Evolutionary conservation across 2,113 vertebrate species (phyloP).

Genomic region (Solea solea): DNA sequence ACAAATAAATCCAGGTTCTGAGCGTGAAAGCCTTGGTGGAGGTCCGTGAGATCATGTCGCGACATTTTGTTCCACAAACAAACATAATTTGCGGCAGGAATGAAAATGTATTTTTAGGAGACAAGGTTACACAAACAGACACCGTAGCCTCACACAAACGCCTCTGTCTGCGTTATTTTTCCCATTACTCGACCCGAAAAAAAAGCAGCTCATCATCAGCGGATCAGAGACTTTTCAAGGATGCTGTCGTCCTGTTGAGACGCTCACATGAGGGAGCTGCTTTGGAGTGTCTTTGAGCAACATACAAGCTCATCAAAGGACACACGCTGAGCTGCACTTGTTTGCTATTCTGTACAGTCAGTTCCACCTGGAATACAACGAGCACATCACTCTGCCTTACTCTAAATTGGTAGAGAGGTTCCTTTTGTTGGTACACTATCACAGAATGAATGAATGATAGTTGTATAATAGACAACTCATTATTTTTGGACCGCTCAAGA

Average conservation of each 20-base stretch:
- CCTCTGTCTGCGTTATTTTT: neutral
- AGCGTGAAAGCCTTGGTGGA: too few relatives aligned
- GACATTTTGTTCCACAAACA: too few relatives aligned
- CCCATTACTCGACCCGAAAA: neutral
- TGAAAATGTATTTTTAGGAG: too few relatives aligned
- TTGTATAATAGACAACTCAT: neutral
- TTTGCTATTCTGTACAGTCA: slow-evolving; percentile 18
- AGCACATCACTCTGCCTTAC: neutral
- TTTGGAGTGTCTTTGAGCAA: slow-evolving; percentile 26
- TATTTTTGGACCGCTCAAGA: neutral
- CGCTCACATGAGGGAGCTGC: slow-evolving; percentile 1
- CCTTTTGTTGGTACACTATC: slow-evolving; percentile 6
- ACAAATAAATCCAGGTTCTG: too few relatives aligned
- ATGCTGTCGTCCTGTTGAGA: slow-evolving; percentile 5
- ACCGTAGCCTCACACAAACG: too few relatives aligned
- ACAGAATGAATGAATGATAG: neutral
- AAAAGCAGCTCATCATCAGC: neutral
- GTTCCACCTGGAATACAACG: slow-evolving; percentile 26
- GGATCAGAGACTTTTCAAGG: neutral
- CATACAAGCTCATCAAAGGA: slow-evolving; percentile 28
- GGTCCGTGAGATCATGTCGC: too few relatives aligned
- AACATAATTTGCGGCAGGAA: too few relatives aligned
- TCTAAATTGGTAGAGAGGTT: neutral
- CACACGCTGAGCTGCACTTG: slow-evolving; percentile 23
- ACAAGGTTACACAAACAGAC: too few relatives aligned